phyloP scores from a whole-genome alignment of 2,888 invertebrate species.

The Eilema caniola region DNA sequence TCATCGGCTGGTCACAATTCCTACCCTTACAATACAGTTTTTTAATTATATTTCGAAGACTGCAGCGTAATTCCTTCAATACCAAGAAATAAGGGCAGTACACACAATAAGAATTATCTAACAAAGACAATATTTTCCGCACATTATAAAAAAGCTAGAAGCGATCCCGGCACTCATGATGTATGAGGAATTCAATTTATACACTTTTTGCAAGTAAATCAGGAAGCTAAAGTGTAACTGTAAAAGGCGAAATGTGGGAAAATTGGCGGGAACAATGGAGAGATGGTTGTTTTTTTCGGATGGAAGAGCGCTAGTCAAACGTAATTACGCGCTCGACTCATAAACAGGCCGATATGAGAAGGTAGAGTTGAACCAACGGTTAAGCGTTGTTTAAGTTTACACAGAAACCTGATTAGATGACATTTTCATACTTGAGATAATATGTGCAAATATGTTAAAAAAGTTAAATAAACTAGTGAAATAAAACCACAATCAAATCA shows the following conservation, averaged over 20 bases:
- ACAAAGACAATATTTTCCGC: constrained; percentile 66
- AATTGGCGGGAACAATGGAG: constrained; percentile 79
- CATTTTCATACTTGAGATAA: too few species aligned
- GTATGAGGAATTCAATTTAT: constrained; percentile 81
- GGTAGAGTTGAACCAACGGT: constrained; percentile 47
- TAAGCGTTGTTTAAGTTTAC: constrained; percentile 42
- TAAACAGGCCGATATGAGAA: constrained; percentile 68
- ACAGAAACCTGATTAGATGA: neutral
- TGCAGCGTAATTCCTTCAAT: constrained; percentile 14
- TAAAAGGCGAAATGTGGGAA: constrained; percentile 85
- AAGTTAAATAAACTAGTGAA: too few species aligned
- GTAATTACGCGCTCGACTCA: constrained; percentile 78
- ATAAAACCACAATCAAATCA: too few species aligned
- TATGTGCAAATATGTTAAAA: too few species aligned
- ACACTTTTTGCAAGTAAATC: constrained; percentile 77
- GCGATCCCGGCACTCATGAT: constrained; percentile 60
- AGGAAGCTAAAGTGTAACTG: constrained; percentile 83
- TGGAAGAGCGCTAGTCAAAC: constrained; percentile 82
- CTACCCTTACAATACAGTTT: neutral
- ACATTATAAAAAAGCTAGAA: constrained; percentile 58
- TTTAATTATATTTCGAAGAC: neutral
- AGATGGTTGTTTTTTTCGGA: constrained; percentile 82
- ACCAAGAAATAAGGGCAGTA: constrained; percentile 41
- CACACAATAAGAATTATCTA: constrained; percentile 64
- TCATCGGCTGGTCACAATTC: neutral